Conservation (phyloP, 2,113 vertebrate species). For the Salvator merianae region DNA sequence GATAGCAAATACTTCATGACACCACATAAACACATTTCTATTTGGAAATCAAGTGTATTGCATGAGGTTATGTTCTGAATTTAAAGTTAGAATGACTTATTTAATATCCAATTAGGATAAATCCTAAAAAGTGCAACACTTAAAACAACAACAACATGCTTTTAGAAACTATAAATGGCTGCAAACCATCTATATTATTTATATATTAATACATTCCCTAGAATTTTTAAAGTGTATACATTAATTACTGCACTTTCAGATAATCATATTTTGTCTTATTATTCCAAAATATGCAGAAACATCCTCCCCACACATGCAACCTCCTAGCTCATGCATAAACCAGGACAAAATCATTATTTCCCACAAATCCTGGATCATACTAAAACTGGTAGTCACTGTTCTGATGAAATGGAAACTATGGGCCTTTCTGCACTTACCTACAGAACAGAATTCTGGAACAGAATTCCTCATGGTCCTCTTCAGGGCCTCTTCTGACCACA, state of each 20-base stretch:
- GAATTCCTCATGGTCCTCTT: no score
- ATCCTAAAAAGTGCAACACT: neutral
- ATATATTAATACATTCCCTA: neutral
- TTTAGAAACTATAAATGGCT: neutral
- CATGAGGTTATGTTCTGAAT: accelerated
- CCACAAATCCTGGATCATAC: no score
- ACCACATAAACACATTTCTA: neutral
- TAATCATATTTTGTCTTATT: neutral
- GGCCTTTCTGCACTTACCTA: no score
- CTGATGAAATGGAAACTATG: no score
- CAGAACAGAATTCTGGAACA: no score
- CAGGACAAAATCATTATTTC: no score
- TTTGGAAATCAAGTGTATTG: neutral
- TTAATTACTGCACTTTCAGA: neutral
- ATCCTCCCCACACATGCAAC: neutral
- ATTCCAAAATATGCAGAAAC: neutral
- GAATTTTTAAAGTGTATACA: neutral
- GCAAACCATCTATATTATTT: neutral
- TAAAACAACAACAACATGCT: constrained; percentile 15
- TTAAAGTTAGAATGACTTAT: neutral
- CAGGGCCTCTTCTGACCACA: no score
- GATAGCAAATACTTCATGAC: constrained; percentile 13
- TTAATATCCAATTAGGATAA: neutral
- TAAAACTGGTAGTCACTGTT: no score
- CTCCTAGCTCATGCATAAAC: no score